Percentiles rank a stretch among this genome's conserved stretches.
Conservation (phyloP, 2,888 invertebrate genomes). For the Stenolophus ochropezus region DNA sequence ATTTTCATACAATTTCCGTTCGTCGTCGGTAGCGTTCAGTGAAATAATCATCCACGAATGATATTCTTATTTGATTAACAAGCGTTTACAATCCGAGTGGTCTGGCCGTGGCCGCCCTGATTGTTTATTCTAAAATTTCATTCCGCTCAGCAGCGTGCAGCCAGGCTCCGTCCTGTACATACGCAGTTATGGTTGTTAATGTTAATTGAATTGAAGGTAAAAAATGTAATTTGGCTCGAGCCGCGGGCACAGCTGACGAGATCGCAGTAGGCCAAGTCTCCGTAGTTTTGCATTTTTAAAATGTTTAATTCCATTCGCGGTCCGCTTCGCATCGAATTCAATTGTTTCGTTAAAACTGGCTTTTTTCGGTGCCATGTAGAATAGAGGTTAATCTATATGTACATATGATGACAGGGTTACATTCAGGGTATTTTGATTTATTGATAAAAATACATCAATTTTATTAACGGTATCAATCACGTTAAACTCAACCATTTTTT, state of each 20-base stretch:
- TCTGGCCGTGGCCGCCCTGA: not conserved
- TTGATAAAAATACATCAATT: not conserved
- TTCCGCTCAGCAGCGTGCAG: slow-evolving; percentile 57
- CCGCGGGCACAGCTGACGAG: slow-evolving; percentile 29
- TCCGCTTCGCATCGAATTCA: slow-evolving; percentile 49
- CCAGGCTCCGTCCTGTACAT: slow-evolving; percentile 51
- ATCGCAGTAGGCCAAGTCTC: slow-evolving; percentile 19
- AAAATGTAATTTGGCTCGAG: slow-evolving; percentile 63
- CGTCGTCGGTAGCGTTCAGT: not conserved
- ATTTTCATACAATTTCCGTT: slow-evolving; percentile 21
- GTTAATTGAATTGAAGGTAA: slow-evolving; percentile 64
- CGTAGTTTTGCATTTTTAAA: slow-evolving; percentile 59
- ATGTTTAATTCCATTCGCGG: slow-evolving; percentile 57
- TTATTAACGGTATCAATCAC: too few relatives aligned
- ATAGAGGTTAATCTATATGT: slow-evolving; percentile 2
- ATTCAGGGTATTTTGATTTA: not conserved
- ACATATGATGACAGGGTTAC: not conserved
- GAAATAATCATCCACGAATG: not conserved
- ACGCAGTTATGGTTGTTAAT: slow-evolving; percentile 60
- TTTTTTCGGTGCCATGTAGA: slow-evolving; percentile 28
- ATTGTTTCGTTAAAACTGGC: slow-evolving; percentile 56
- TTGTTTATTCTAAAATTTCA: slow-evolving; percentile 62
- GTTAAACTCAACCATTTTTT: too few relatives aligned
- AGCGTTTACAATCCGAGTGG: slow-evolving; percentile 17
- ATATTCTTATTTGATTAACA: slow-evolving; percentile 40